Evolutionary conservation across 2,797 vertebrate species (phyloP).

Genomic region (Margarornis squamiger): DNA sequence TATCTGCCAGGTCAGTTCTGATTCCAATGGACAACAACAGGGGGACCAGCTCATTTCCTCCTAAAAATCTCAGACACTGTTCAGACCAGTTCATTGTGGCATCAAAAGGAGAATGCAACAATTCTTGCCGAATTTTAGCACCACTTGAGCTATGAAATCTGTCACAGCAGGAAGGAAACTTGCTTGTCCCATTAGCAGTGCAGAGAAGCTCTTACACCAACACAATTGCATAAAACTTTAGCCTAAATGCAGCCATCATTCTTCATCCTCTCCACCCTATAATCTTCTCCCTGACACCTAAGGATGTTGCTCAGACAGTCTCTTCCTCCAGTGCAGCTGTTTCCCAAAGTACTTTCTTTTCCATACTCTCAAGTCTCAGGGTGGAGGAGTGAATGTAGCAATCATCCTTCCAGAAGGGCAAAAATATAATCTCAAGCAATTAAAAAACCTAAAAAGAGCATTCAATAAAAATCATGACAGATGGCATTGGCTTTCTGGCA

Average conservation of each 20-base stretch:
- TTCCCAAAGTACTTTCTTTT: not conserved
- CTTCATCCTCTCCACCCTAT: not conserved
- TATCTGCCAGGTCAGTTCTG: not conserved
- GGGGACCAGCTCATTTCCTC: not conserved
- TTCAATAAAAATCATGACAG: not conserved
- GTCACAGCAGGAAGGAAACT: slow-evolving; percentile 3
- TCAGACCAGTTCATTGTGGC: not conserved
- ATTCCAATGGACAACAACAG: not conserved
- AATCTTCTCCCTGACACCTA: not conserved
- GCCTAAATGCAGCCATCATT: not conserved
- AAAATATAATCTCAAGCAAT: not conserved
- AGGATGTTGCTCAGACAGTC: not conserved
- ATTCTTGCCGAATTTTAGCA: slow-evolving; percentile 26
- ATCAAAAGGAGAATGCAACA: not conserved
- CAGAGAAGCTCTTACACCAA: not conserved
- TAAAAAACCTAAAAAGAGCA: not conserved
- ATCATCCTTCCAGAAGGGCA: not conserved
- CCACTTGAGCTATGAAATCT: not conserved
- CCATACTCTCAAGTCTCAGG: not conserved
- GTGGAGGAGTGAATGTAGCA: not conserved
- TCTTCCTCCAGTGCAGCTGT: not conserved
- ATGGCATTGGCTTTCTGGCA: not conserved
- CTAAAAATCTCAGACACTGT: not conserved
- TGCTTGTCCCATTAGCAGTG: not conserved
- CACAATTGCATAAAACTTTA: not conserved